These are phyloP conservation scores for Xylota segnis DNA, from an alignment of 2,888 invertebrate species.

Conservation along the genomic window DNA sequence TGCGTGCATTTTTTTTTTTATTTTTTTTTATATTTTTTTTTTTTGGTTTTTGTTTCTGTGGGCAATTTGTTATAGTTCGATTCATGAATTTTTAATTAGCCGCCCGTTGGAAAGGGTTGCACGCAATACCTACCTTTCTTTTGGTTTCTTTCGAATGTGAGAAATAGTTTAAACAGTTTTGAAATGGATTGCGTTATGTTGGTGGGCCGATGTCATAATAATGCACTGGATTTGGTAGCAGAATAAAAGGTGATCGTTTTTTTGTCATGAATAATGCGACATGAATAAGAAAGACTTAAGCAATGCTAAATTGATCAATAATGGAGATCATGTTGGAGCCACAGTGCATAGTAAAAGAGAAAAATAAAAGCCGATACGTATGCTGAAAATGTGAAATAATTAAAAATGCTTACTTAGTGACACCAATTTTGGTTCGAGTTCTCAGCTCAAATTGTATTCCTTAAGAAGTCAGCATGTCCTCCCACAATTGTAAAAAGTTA, in stretches of 20 bases:
- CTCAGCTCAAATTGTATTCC: no score
- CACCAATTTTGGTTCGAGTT: no score
- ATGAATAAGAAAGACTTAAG: not conserved
- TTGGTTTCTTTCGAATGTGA: constrained; percentile 3
- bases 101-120: constrained; percentile 27
- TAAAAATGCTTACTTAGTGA: not conserved
- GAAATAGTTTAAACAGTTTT: constrained; percentile 14
- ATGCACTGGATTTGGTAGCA: constrained; percentile 19
- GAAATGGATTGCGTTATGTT: constrained; percentile 35
- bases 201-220: constrained; percentile 34
- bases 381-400: not conserved
- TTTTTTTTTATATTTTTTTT: no score
- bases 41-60: constrained; percentile 7
- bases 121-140: constrained; percentile 26
- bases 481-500: no score
- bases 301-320: constrained; percentile 1
- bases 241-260: not conserved
- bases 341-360: not conserved
- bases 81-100: constrained; percentile 60
- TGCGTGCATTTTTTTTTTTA: not conserved
- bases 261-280: constrained; percentile 8
- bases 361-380: not conserved
- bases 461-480: no score
- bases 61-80: constrained; percentile 30
- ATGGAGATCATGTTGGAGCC: not conserved